Evolutionary conservation across 2,113 vertebrate species (phyloP), one percentile per base, ranked within the genome.

Genomic region (Leucoraja erinaceus): DNA sequence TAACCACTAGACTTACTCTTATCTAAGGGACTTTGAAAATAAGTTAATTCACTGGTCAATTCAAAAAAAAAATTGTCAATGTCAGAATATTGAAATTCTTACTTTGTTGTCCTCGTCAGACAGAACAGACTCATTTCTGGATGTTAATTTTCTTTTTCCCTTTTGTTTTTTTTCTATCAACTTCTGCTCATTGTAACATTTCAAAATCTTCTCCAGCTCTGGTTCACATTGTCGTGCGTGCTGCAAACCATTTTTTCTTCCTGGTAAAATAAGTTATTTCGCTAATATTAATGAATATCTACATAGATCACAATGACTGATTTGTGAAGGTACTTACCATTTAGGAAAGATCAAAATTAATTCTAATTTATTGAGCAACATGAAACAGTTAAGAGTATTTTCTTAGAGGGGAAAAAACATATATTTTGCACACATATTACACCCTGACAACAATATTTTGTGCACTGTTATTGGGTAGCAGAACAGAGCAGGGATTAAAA

Each of bases 221-320:
- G 94, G 94, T 79, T 96, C 96, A 25, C 92, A 96, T 8, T 96
- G 96, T 93, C 88, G 95, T 54, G 91, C 94, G 0, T 96, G 95
- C 14, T 96, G 96, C 9, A 97, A 93, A 93, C 97, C 97, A 38
- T 95, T 95, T 93, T 95, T 94, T 93, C 94, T 91, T 38, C 94
- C 97, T 97, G 78, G 38, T 28, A 84, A 83, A 28, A 38, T 38
- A 93, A 10, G 25, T 18, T 72, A 72, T 91, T 72, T 77, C 20
- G 78, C 7, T 31, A 78, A 93, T 56, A 11, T 61, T 47, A 63
- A 31, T 38, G 31, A 66, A 59, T n/a, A 54, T n/a, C 70, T 74
- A 6, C 25, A n/a, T 12, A 61, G 54, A 31, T 0, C 7, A 93
- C 54, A 61, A 54, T 8, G 8, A 93, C 25, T 28, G 10, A 12